Evolutionary conservation across 2,113 vertebrate genomes (phyloP).

Genomic region (Prionailurus viverrinus): DNA sequence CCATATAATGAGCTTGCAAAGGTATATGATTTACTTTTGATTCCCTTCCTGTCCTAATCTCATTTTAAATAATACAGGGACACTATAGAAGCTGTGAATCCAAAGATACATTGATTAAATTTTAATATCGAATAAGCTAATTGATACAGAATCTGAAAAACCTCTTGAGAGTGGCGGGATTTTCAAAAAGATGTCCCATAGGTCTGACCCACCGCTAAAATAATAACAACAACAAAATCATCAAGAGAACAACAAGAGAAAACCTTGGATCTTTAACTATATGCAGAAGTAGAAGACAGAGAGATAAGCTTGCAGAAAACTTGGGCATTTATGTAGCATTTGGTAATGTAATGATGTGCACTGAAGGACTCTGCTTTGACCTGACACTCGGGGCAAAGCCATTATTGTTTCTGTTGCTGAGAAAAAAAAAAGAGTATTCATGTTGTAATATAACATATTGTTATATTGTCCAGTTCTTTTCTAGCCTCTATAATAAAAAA

Average conservation of each 20-base stretch:
- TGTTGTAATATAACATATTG: conserved; percentile 43
- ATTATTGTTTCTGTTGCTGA: conserved; percentile 32
- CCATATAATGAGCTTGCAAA: conserved; percentile 22
- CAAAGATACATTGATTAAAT: not conserved
- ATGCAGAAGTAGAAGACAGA: not conserved
- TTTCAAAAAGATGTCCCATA: not conserved
- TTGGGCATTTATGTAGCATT: not conserved
- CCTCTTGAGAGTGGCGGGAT: not conserved
- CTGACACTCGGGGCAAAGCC: conserved; percentile 46
- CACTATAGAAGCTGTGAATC: not conserved
- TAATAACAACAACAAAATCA: not conserved
- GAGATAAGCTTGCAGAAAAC: not conserved
- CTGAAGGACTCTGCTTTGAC: conserved; percentile 9
- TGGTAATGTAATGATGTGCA: not conserved
- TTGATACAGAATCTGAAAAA: conserved; percentile 42
- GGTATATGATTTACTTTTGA: not conserved
- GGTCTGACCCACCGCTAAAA: not conserved
- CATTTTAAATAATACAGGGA: not conserved
- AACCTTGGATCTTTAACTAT: not conserved
- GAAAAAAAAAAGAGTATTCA: conserved; percentile 54
- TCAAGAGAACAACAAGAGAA: conserved; percentile 8
- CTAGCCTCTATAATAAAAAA: conserved; percentile 46
- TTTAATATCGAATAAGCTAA: not conserved
- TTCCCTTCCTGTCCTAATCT: not conserved
- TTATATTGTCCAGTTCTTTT: conserved; percentile 16